Conservation (phyloP, 2,888 invertebrate species). For the Melanostoma mellinum region DNA sequence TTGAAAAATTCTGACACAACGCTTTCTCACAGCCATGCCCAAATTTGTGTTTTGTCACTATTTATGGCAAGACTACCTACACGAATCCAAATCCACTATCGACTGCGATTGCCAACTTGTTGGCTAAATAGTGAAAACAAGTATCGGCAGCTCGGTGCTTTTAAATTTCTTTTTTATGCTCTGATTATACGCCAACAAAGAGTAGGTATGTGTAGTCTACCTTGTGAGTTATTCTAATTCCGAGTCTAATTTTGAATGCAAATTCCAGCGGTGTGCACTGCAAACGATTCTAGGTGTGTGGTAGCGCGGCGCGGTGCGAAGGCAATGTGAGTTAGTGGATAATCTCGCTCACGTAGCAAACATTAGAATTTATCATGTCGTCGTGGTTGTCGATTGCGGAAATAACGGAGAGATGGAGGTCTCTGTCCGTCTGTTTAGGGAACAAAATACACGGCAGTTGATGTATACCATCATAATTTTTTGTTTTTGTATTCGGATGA, state of each 20-base stretch:
- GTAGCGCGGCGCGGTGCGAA: not conserved
- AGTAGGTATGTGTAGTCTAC: slow-evolving; percentile 7
- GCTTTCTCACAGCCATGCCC: slow-evolving; percentile 15
- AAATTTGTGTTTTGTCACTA: not conserved
- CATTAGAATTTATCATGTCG: slow-evolving; percentile 45
- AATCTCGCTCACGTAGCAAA: slow-evolving; percentile 41
- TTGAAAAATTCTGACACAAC: not conserved
- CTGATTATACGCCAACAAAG: slow-evolving; percentile 42
- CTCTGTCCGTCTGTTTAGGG: slow-evolving; percentile 20
- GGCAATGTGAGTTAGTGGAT: not conserved
- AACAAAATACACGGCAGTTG: slow-evolving; percentile 24
- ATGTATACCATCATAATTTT: not conserved
- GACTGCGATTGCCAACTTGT: not conserved
- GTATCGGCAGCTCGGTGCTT: slow-evolving; percentile 14
- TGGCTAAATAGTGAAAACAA: slow-evolving; percentile 22
- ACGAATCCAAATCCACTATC: not conserved
- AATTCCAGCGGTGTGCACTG: slow-evolving; percentile 17
- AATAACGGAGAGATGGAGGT: slow-evolving; percentile 58
- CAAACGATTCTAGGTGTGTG: not conserved
- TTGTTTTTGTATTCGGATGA: slow-evolving; percentile 34
- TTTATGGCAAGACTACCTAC: slow-evolving; percentile 33
- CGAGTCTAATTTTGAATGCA: slow-evolving; percentile 53
- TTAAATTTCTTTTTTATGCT: slow-evolving; percentile 33
- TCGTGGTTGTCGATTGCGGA: slow-evolving; percentile 56
- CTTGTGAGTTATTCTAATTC: slow-evolving; percentile 52